phyloP scores from a whole-genome alignment of 2,797 vertebrate species.

The Phataginus tricuspis region DNA sequence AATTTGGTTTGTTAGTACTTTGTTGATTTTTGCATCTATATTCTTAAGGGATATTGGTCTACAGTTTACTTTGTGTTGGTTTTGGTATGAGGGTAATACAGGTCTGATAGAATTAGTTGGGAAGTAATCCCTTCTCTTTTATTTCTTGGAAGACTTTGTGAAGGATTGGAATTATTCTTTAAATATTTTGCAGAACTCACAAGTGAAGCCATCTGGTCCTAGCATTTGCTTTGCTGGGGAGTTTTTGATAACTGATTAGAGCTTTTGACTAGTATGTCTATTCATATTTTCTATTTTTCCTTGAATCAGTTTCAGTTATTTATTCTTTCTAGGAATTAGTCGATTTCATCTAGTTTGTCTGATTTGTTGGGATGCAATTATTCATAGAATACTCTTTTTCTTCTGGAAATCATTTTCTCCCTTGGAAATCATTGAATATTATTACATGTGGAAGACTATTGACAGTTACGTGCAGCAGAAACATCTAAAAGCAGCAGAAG shows the following conservation, averaged over 20 bases:
- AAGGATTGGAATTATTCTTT: neutral
- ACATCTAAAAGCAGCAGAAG: slow-evolving; percentile 97
- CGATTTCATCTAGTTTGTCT: neutral
- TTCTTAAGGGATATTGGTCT: neutral
- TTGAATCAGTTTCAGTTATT: neutral
- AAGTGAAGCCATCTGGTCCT: neutral
- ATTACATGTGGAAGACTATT: slow-evolving; percentile 95
- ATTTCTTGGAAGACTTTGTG: neutral
- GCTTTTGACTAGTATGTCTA: neutral
- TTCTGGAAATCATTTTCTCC: slow-evolving; percentile 73
- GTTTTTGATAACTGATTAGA: neutral
- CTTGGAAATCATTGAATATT: slow-evolving; percentile 94
- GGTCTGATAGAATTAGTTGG: neutral
- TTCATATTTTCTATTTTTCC: neutral
- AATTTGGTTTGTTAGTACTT: neutral
- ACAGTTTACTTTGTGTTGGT: neutral
- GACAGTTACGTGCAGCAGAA: slow-evolving; percentile 96
- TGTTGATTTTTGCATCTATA: neutral
- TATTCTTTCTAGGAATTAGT: neutral
- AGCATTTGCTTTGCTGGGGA: neutral
- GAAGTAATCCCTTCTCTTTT: neutral
- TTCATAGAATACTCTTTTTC: neutral
- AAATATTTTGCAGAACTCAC: neutral
- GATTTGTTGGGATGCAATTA: neutral
- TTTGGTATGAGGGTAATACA: neutral